phyloP scores from a whole-genome alignment of 2,113 vertebrate genomes.

The Misgurnus anguillicaudatus region DNA sequence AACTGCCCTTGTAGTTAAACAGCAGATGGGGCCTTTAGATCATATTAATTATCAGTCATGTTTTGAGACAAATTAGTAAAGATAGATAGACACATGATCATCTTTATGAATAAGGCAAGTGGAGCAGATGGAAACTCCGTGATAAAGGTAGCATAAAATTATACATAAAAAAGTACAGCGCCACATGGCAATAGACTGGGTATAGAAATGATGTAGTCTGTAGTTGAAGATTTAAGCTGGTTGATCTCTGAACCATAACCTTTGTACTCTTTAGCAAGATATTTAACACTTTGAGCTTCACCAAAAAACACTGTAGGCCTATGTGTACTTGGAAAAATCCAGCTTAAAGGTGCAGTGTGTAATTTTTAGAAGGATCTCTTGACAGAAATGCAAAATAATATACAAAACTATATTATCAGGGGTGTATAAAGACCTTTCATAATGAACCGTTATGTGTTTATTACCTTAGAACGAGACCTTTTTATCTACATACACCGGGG shows the following conservation, averaged over 20 bases:
- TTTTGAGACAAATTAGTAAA: conserved; percentile 26
- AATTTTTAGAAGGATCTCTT: too few relatives aligned
- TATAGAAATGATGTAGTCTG: background rate
- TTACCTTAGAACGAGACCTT: too few relatives aligned
- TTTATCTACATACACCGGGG: too few relatives aligned
- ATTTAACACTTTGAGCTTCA: background rate
- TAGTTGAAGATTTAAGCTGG: background rate
- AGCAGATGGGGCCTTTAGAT: conserved; percentile 7
- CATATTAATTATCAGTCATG: conserved; percentile 27
- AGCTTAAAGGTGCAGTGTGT: too few relatives aligned
- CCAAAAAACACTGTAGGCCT: too few relatives aligned
- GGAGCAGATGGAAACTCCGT: conserved; percentile 19
- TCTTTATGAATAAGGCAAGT: background rate
- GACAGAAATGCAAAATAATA: too few relatives aligned
- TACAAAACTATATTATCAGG: too few relatives aligned
- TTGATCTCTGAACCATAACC: too few relatives aligned
- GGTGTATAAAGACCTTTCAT: too few relatives aligned
- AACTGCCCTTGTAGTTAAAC: conserved; percentile 5
- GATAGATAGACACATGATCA: conserved; percentile 7
- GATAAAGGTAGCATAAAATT: conserved; percentile 19
- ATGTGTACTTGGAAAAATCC: too few relatives aligned
- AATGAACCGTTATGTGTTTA: too few relatives aligned
- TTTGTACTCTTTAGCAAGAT: background rate
- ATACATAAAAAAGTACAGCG: background rate
- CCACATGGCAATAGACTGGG: background rate